phyloP scores from a whole-genome alignment of 2,113 vertebrate genomes.

The Canis aureus region DNA sequence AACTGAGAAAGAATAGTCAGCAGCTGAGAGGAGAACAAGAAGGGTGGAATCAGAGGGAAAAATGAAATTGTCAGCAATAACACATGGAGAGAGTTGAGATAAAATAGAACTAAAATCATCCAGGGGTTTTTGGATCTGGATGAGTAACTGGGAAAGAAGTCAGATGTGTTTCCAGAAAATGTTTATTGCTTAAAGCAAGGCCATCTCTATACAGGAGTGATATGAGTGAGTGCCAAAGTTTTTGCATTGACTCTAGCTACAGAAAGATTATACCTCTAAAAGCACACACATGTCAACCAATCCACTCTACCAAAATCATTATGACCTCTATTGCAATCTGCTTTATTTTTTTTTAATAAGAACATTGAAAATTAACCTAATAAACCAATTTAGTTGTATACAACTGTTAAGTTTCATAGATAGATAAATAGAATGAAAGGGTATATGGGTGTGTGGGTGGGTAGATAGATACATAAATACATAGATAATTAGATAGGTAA shows the following conservation, averaged over 20 bases:
- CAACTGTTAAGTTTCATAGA: not conserved
- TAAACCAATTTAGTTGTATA: not conserved
- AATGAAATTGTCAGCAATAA: not conserved
- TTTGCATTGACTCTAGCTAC: not conserved
- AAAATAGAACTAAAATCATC: not conserved
- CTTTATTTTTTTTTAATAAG: not conserved
- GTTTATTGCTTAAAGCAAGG: not conserved
- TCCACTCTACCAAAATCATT: not conserved
- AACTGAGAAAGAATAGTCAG: not conserved
- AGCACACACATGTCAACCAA: not conserved
- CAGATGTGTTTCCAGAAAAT: not conserved
- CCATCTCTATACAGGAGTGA: not conserved
- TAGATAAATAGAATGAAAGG: not conserved
- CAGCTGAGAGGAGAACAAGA: not conserved
- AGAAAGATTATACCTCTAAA: not conserved
- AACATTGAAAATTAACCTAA: not conserved
- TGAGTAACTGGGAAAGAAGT: not conserved
- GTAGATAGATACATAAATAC: not conserved
- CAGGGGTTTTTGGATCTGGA: not conserved
- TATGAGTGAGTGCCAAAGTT: not conserved
- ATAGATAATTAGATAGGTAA: not conserved
- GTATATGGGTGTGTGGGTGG: not conserved
- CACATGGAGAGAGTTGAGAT: not conserved
- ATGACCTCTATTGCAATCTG: not conserved
- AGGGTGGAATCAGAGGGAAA: not conserved